Base-by-base conservation (phyloP, 35 echinoderm and acorn worm species). In the Heliocidaris tuberculata region DNA sequence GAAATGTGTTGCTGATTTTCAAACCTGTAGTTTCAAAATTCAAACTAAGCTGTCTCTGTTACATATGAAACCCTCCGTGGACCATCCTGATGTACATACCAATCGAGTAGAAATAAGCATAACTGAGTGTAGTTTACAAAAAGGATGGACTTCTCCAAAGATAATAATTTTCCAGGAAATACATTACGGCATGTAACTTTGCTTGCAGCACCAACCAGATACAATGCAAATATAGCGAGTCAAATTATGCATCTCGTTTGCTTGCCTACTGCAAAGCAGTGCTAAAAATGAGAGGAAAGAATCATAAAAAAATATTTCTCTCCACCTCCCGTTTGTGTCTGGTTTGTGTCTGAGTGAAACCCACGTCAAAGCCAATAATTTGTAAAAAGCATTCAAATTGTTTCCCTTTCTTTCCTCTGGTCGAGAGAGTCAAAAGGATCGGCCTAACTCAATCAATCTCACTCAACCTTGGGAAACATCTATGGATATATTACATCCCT, bases 381-480 rank as follows among this genome's bases (percentile, higher is more conserved):
- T 78, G 65, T 24, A 78, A 78, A 78, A 78, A 78, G 65, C 65
- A 78, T 78, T 78, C 65, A 78, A 78, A 78, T 78, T 78, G 65
- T 78, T 78, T 78, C 27, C 65, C 65, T 78, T 78, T 78, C 65
- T 78, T 70, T 78, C 21, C 21, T 78, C 21, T 6, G 65, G 65
- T 24, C 1, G 65, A n/a, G 65, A 78, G 65, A 78, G 65, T 78
- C 65, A 78, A 78, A n/a, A n/a, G 65, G 17, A 78, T 78, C 15
- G 65, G 65, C 21, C 21, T 78, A 78, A 17, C 65, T 78, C 65
- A 24, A 78, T 78, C 65, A 78, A 78, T 78, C 65, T 78, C 65
- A 78, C 27, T 78, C 65, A 78, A 78, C 65, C 65, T 78, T 78
- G 27, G 17, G 65, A n/a, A 78, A n/a, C 65, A 78, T 78, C 27